Percentiles rank a stretch among this genome's conserved stretches.
phyloP scores from a whole-genome alignment of 2,888 invertebrate genomes.

The Exocentrus adspersus region DNA sequence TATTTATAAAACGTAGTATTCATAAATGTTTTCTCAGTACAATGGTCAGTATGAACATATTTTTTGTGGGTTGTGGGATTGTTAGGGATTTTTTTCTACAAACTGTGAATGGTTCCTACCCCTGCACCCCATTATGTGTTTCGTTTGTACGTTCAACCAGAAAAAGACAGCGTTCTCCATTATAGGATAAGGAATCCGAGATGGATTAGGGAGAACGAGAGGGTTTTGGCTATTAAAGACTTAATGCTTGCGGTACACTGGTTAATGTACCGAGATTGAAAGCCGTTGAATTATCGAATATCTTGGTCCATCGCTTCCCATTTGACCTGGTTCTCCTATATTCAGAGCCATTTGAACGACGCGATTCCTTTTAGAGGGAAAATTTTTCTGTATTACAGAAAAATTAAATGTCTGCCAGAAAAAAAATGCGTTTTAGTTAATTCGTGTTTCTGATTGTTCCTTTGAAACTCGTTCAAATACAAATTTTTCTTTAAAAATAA shows the following conservation, averaged over 20 bases:
- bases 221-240: conserved; percentile 1
- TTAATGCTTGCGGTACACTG: background rate
- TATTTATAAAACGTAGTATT: no score
- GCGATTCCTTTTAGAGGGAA: background rate
- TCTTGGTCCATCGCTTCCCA: background rate
- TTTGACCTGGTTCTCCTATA: background rate
- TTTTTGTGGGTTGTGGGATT: no score
- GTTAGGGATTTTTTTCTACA: no score
- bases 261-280: background rate
- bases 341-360: background rate
- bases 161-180: background rate
- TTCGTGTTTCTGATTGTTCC: no score
- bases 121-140: background rate
- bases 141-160: background rate
- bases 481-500: no score
- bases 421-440: no score
- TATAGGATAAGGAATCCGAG: conserved; percentile 1
- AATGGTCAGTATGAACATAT: no score
- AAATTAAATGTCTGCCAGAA: background rate
- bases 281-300: background rate
- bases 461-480: no score
- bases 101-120: no score
- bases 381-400: background rate
- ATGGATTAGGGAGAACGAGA: background rate
- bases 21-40: no score